Percentiles rank a stretch among this genome's conserved stretches.
These are phyloP conservation scores for Neomicropteryx cornuta DNA, from an alignment of 1,140 invertebrate species.

Conservation along the genomic window DNA sequence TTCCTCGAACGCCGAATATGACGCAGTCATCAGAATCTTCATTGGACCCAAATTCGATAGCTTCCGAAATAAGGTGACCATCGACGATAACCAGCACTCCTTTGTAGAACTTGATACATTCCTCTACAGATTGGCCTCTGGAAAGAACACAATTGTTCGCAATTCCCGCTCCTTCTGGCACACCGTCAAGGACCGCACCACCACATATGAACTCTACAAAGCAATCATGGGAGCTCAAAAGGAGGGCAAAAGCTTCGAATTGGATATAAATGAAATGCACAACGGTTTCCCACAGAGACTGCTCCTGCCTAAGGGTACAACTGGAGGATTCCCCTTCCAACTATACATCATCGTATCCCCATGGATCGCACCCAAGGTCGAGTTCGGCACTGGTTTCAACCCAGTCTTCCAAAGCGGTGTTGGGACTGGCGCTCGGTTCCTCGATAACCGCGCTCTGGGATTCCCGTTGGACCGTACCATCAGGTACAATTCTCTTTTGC, in stretches of 20 bases:
- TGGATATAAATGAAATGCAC: constrained; percentile 24
- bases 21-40: constrained; percentile 11
- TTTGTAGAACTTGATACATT: constrained; percentile 41
- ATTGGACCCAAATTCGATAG: constrained; percentile 27
- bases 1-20: constrained; percentile 4
- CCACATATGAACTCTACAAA: constrained; percentile 28
- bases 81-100: constrained; percentile 40
- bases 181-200: constrained; percentile 28
- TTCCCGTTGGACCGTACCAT: constrained; percentile 57
- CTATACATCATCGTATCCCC: constrained; percentile 52
- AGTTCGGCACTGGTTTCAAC: constrained; percentile 17
- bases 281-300: constrained; percentile 48
- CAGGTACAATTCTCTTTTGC: constrained; percentile 37
- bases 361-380: constrained; percentile 18
- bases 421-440: constrained; percentile 27
- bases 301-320: constrained; percentile 52
- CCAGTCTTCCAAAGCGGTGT: constrained; percentile 21
- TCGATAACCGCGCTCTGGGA: constrained; percentile 43
- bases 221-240: constrained; percentile 26
- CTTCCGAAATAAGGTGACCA: constrained; percentile 40
- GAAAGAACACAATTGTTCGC: constrained; percentile 32
- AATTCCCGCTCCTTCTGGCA: constrained; percentile 30
- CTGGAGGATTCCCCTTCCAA: constrained; percentile 49
- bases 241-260: constrained; percentile 23
- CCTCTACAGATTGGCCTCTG: constrained; percentile 30